Evolutionary conservation across 2,113 vertebrate genomes (phyloP).

Genomic region (Acanthochromis polyacanthus): DNA sequence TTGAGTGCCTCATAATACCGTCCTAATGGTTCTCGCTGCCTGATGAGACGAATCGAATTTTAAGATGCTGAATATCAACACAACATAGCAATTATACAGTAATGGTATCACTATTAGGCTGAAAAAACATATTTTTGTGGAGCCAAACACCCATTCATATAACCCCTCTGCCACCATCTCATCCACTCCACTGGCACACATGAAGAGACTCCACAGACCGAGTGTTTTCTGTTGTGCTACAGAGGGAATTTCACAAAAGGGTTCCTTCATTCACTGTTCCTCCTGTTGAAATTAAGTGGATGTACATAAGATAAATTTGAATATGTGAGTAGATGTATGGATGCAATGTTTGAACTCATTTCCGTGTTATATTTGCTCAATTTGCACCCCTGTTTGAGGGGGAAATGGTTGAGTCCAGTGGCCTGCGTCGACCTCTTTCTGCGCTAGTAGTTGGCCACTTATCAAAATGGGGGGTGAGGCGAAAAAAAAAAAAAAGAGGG

Average conservation of each 20-base stretch:
- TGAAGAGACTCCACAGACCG: background rate
- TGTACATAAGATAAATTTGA: background rate
- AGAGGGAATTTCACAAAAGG: background rate
- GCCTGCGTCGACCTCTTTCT: conserved; percentile 50
- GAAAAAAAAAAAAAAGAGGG: conserved; percentile 40
- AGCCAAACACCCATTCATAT: conserved; percentile 37
- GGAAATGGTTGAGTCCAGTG: conserved; percentile 55
- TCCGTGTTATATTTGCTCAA: background rate
- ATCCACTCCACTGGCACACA: conserved; percentile 29
- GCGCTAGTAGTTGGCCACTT: conserved; percentile 69
- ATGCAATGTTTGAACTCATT: conserved; percentile 1
- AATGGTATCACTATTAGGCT: conserved; percentile 13
- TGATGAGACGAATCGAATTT: conserved; percentile 6
- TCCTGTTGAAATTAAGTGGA: background rate
- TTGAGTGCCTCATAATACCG: background rate
- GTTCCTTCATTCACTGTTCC: background rate
- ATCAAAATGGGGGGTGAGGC: conserved; percentile 69
- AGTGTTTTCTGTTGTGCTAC: background rate
- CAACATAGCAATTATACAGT: conserved; percentile 14
- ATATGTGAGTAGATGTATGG: conserved; percentile 1
- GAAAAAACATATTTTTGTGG: conserved; percentile 7
- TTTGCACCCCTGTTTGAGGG: conserved; percentile 22
- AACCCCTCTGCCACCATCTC: conserved; percentile 19
- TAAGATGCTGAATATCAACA: conserved; percentile 27
- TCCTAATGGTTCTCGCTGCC: background rate